Conservation (phyloP, 2,888 invertebrate genomes). For the Cepaea hortensis region DNA sequence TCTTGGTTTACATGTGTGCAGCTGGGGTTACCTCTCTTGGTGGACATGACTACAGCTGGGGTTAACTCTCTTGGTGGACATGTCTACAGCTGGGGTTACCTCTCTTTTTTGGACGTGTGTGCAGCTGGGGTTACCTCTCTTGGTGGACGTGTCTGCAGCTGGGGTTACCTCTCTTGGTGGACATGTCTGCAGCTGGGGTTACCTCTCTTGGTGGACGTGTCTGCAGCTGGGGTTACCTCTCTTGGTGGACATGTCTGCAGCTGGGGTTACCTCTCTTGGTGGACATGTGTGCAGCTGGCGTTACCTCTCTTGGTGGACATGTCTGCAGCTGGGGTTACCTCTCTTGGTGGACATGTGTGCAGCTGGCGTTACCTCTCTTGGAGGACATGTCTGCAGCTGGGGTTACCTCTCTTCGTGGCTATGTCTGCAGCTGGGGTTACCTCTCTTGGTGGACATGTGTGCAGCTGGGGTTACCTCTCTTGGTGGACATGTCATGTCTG, state of each 20-base stretch:
- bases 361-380: constrained; percentile 67
- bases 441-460: constrained; percentile 71
- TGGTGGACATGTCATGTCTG: constrained; percentile 71
- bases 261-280: constrained; percentile 70
- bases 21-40: constrained; percentile 68
- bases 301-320: constrained; percentile 71
- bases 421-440: constrained; percentile 64
- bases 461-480: constrained; percentile 64
- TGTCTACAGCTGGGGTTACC: constrained; percentile 65
- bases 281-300: constrained; percentile 68
- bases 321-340: constrained; percentile 64
- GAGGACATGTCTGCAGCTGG: constrained; percentile 68
- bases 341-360: constrained; percentile 70
- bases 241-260: constrained; percentile 69
- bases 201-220: constrained; percentile 71
- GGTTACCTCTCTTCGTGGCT: constrained; percentile 72
- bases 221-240: constrained; percentile 64
- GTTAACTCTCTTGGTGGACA: constrained; percentile 71
- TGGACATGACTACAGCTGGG: constrained; percentile 68
- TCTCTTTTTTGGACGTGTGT: constrained; percentile 71
- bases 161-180: constrained; percentile 71
- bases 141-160: constrained; percentile 70
- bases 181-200: constrained; percentile 66
- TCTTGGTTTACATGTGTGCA: constrained; percentile 71
- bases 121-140: constrained; percentile 64